Evolutionary conservation across 2,888 invertebrate genomes (phyloP), one percentile per base, ranked within the genome.

Genomic region (Carabus problematicus): DNA sequence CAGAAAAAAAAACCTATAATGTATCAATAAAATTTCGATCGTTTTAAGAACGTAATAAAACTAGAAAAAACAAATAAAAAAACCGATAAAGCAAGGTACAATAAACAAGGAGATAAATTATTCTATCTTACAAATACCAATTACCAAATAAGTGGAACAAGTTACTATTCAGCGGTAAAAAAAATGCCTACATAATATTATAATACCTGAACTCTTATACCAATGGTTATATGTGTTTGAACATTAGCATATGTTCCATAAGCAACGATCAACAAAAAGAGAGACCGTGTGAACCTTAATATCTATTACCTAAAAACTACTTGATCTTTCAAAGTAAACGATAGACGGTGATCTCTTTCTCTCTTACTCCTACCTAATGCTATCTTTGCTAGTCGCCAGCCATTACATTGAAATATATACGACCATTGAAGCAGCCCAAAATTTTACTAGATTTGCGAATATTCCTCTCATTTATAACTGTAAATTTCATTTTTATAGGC

Each of bases 221-320:
- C 29, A 29, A 29, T 29, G 29, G 6, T 6, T 29, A 29, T 39
- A 52, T 40, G 41, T 39, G 54, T 45, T 56, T 47, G 16, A 29
- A 39, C 66, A 66, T 66, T 66, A 66, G 66, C 66, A 66, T 66
- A 66, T 29, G 29, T 29, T 29, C 6, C 29, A 29, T 29, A 29
- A 29, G 29, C 29, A 29, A 29, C 29, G 6, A 29, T 2, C 29
- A 29, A 29, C 29, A 29, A 45, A 54, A 19, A 52, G 42, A 54
- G 63, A 63, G 49, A 66, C 66, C 66, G 66, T 66, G 66, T 66
- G 66, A 66, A 66, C 66, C 54, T 49, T 63, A 49, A 63, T 63
- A 63, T 63, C 49, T 63, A 63, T 63, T 63, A 63, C 63, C 18
- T 6, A 29, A 40, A 52, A 52, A 63, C 63, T 63, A 63, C 63